Conservation (phyloP, 2,113 vertebrate species). For the Bambusicola thoracicus region DNA sequence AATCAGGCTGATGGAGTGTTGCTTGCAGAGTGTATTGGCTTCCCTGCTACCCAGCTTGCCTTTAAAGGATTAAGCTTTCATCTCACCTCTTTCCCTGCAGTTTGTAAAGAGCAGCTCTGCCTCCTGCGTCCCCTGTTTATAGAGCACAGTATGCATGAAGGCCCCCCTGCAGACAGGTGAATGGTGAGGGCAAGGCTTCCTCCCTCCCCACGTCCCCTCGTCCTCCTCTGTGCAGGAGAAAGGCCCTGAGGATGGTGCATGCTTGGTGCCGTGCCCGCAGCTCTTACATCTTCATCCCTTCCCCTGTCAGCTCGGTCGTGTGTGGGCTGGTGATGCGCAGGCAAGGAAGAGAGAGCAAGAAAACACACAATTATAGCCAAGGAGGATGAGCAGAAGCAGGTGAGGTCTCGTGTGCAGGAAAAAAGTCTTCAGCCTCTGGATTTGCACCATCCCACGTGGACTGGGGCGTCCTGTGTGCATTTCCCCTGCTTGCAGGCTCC, state of each 20-base stretch:
- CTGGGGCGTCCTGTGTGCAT: accelerated
- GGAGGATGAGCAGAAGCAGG: not conserved
- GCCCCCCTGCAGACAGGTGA: not conserved
- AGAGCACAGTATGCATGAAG: not conserved
- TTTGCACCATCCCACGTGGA: not conserved
- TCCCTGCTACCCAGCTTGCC: not conserved
- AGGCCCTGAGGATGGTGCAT: not conserved
- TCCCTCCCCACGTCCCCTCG: accelerated
- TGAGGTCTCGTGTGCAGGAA: not conserved
- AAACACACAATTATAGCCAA: not conserved
- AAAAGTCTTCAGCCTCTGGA: not conserved
- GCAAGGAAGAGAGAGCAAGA: not conserved
- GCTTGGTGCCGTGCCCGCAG: not conserved
- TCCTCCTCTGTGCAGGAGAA: accelerated
- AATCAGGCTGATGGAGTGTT: conserved; percentile 17
- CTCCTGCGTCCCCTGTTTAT: not conserved
- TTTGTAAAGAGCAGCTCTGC: not conserved
- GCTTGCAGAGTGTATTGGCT: not conserved
- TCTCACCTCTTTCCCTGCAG: not conserved
- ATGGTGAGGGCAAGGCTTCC: not conserved
- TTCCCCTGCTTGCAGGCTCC: not conserved
- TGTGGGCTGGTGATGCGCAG: not conserved
- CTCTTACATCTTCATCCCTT: not conserved
- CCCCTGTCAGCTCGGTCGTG: accelerated
- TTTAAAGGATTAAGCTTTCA: not conserved